A percentile compares a stretch with the other conserved stretches of the same genome.
phyloP scores from a whole-genome alignment of 2,888 invertebrate genomes.

The Poecilus cupreus region DNA sequence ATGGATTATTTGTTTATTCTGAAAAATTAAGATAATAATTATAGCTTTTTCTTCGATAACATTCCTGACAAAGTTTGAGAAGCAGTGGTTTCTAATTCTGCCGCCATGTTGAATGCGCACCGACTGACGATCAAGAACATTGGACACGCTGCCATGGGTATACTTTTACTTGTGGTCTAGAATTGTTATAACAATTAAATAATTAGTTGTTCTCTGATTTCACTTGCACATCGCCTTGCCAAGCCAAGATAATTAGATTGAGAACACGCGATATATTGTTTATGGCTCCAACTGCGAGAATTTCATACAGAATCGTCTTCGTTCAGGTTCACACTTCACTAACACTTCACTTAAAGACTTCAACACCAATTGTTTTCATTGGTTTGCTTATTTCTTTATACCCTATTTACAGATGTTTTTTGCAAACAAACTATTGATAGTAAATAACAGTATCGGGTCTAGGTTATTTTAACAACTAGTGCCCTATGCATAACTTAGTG shows the following conservation, averaged over 20 bases:
- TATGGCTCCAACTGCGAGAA: neutral
- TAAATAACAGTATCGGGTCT: too few species aligned
- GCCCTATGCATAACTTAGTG: too few species aligned
- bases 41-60: too few species aligned
- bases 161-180: slow-evolving; percentile 72
- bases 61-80: neutral
- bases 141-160: slow-evolving; percentile 46
- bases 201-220: slow-evolving; percentile 71
- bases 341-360: neutral
- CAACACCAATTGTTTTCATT: neutral
- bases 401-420: too few species aligned
- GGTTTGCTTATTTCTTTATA: neutral
- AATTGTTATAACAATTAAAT: slow-evolving; percentile 71
- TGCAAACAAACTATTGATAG: too few species aligned
- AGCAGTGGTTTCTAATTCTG: slow-evolving; percentile 1
- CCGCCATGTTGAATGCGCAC: slow-evolving; percentile 25
- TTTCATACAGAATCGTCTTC: slow-evolving; percentile 4
- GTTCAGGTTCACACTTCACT: neutral
- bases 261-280: slow-evolving; percentile 63
- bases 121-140: slow-evolving; percentile 42
- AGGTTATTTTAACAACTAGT: too few species aligned
- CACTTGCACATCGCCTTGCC: slow-evolving; percentile 67
- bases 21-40: too few species aligned
- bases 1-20: neutral
- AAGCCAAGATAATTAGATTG: slow-evolving; percentile 63